Evolutionary conservation across 1,140 invertebrate species (phyloP).

Genomic region (Caerostris darwini): DNA sequence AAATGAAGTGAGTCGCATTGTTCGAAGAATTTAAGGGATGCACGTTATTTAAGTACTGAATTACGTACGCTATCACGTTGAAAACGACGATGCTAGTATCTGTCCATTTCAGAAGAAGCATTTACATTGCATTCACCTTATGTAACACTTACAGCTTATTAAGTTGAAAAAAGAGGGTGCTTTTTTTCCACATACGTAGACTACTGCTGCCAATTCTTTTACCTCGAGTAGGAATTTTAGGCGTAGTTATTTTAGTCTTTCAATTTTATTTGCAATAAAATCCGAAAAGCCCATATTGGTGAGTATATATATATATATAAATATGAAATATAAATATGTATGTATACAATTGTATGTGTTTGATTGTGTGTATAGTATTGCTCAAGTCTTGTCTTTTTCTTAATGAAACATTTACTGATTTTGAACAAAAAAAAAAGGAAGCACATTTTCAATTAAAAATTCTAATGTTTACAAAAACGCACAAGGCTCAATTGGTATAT

Average conservation of each 20-base stretch:
- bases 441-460: neutral
- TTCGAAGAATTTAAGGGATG: neutral
- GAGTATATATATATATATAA: conserved; percentile 73
- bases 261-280: conserved; percentile 62
- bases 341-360: conserved; percentile 74
- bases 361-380: conserved; percentile 67
- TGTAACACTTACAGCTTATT: neutral
- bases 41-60: neutral
- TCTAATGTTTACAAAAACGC: conserved; percentile 34
- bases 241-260: conserved; percentile 69
- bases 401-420: neutral
- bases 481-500: conserved; percentile 58
- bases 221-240: conserved; percentile 42
- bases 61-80: neutral
- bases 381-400: conserved; percentile 56
- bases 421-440: neutral
- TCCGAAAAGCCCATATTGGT: conserved; percentile 65
- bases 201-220: conserved; percentile 63
- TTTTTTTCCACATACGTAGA: conserved; percentile 71
- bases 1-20: neutral
- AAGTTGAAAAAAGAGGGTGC: conserved; percentile 51
- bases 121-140: conserved; percentile 54
- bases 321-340: conserved; percentile 70
- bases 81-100: conserved; percentile 55
- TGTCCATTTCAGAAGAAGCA: conserved; percentile 72